Percentiles rank a stretch among this genome's conserved stretches.
Evolutionary conservation across 1,140 invertebrate species (phyloP).

Genomic region (Globodera ellingtonae): DNA sequence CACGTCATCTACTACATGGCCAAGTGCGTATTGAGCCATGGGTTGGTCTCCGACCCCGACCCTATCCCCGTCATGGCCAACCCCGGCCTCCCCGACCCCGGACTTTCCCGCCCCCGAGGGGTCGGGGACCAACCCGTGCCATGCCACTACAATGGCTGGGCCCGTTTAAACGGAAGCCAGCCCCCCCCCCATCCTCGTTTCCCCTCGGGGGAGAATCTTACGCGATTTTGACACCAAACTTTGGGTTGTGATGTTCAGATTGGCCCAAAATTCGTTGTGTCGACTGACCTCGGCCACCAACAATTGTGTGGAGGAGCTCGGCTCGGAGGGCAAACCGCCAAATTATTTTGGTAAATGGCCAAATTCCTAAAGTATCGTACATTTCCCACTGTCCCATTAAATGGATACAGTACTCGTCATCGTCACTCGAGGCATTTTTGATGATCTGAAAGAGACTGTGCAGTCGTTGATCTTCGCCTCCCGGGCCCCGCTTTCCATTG

Average conservation of each 20-base stretch:
- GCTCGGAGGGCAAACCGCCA: slow-evolving; percentile 47
- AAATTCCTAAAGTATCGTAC: neutral
- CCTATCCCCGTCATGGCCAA: too few relatives aligned
- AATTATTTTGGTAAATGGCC: slow-evolving; percentile 40
- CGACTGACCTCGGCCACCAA: neutral
- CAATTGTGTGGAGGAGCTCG: neutral
- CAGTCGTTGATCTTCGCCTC: slow-evolving; percentile 61
- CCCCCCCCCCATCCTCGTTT: too few relatives aligned
- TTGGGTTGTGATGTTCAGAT: neutral
- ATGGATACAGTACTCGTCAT: slow-evolving; percentile 40
- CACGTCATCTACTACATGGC: slow-evolving; percentile 61
- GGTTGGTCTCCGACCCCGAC: too few relatives aligned
- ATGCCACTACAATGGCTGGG: too few relatives aligned
- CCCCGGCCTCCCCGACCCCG: too few relatives aligned
- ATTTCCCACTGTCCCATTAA: neutral
- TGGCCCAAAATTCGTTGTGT: slow-evolving; percentile 27
- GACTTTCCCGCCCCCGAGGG: too few relatives aligned
- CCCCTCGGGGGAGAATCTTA: too few relatives aligned
- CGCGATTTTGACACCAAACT: too few relatives aligned
- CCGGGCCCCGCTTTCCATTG: slow-evolving; percentile 55
- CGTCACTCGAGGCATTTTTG: slow-evolving; percentile 57
- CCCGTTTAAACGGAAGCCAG: too few relatives aligned
- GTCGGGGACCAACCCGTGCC: too few relatives aligned
- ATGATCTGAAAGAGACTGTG: slow-evolving; percentile 59
- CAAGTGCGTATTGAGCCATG: slow-evolving; percentile 38